Evolutionary conservation across 2,797 vertebrate genomes (phyloP), one percentile per base, ranked within the genome.

Genomic region (Pelodytes ibericus): DNA sequence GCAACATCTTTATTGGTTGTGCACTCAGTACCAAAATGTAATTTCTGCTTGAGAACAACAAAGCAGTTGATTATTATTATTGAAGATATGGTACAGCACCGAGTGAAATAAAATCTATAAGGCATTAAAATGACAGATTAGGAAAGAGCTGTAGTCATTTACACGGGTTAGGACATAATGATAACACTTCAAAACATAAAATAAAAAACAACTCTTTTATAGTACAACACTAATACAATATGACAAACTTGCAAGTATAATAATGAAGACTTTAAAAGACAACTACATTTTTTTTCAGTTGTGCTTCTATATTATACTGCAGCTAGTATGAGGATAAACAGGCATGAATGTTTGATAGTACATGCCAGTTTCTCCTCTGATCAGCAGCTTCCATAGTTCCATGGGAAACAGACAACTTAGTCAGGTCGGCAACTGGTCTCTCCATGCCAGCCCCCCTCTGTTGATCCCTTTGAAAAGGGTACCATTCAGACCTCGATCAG

Each of bases 71-170:
- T 98, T 96, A 97, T 96, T 95, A 95, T 98, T 98, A 96, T 96
- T 95, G 95, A 96, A 94, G 93, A 94, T 93, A 93, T 92, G 93
- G 96, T 95, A 95, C 91, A 92, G 94, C 94, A 94, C 91, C 89
- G 88, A 94, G 90, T 95, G 94, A 96, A 96, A 96, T 95, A 95
- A 97, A 98, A 97, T 96, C 95, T 95, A 97, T 97, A 98, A 94
- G 94, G 93, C 94, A 97, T 96, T 98, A 98, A 96, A 96, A 95
- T 97, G 95, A 97, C 94, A 96, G 95, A 98, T 95, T 96, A 95
- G 93, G 92, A 91, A 89, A 92, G 93, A 88, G 93, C 91, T 90
- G 91, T 94, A 94, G 95, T 97, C 95, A 97, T 97, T 98, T 98
- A 96, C 95, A 97, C 96, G 94, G 95, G 95, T 96, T 95, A 96